Conservation (phyloP, 2,888 invertebrate genomes). For the Buathra laborator region DNA sequence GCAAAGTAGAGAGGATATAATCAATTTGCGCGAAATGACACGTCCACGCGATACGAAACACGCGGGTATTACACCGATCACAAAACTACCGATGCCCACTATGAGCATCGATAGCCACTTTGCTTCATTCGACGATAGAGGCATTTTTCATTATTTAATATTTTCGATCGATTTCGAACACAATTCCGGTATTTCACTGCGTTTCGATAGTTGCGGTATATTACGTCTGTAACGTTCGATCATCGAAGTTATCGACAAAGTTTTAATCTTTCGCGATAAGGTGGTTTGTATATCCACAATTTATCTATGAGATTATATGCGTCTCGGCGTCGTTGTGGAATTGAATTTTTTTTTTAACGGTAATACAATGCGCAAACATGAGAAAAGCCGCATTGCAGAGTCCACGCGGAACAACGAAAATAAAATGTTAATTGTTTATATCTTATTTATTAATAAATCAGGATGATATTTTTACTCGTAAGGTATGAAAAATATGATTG, state of each 20-base stretch:
- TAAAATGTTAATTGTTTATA: background rate
- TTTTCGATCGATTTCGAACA: background rate
- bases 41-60: conserved; percentile 88
- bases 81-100: conserved; percentile 90
- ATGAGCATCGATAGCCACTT: conserved; percentile 89
- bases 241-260: conserved; percentile 45
- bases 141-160: conserved; percentile 25
- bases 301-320: conserved; percentile 43
- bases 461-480: background rate
- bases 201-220: conserved; percentile 1
- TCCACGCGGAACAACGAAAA: background rate
- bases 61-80: conserved; percentile 90
- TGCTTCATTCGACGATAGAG: conserved; percentile 84
- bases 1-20: conserved; percentile 90
- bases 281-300: conserved; percentile 24
- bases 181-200: background rate
- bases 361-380: background rate
- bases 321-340: background rate
- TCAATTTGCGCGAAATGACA: conserved; percentile 85
- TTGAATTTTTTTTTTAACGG: background rate
- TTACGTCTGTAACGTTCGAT: conserved; percentile 16
- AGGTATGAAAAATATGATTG: no score
- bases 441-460: background rate
- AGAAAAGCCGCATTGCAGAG: background rate
- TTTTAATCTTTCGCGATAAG: conserved; percentile 48